Base-by-base conservation (phyloP, 2,888 invertebrate genomes). In the Chesias legatella region DNA sequence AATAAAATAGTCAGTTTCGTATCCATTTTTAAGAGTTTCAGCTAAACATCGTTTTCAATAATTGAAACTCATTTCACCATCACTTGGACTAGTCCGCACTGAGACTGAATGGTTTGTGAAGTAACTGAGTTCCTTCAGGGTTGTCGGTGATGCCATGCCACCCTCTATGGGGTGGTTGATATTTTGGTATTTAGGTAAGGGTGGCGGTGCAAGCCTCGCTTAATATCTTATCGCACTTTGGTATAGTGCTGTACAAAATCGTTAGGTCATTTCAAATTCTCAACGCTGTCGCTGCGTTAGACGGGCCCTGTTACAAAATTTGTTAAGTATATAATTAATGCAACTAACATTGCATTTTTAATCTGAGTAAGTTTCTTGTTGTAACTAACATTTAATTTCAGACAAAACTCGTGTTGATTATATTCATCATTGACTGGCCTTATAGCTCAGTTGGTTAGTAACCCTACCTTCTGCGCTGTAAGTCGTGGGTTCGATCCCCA, bases 241-340 rank as follows among this genome's bases (percentile, higher is more conserved):
- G 45, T 37, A 45, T 36, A 30, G 20, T 36, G 13, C 10, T 9
- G 39, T 32, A 22, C 27, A 40, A 29, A 40, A 40, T 10, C 6
- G 7, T 10, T n/a, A 17, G 5, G 13, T 17, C 2, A 17, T 17
- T 17, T 6, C 7, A 7, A 1, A 22, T 22, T n/a, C 6, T 7
- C 36, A 55, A 67, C 47, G 67, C 72, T 1, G 53, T 44, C 24
- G 52, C 52, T 78, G 78, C 76, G 31, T 39, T 52, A 3, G n/a
- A n/a, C n/a, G 3, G 1, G 22, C n/a, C 22, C n/a, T 3, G n/a
- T n/a, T 22, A 6, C 22, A 22, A 20, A 5, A 20, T 6, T 5
- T 20, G 6, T 3, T 20, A 20, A 6, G 20, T 20, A 20, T 20
- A 6, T 20, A 20, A 6, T 6, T 20, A 20, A n/a, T n/a, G n/a